Conservation (phyloP, 2,797 vertebrate genomes). For the Thripadectes ignobilis region DNA sequence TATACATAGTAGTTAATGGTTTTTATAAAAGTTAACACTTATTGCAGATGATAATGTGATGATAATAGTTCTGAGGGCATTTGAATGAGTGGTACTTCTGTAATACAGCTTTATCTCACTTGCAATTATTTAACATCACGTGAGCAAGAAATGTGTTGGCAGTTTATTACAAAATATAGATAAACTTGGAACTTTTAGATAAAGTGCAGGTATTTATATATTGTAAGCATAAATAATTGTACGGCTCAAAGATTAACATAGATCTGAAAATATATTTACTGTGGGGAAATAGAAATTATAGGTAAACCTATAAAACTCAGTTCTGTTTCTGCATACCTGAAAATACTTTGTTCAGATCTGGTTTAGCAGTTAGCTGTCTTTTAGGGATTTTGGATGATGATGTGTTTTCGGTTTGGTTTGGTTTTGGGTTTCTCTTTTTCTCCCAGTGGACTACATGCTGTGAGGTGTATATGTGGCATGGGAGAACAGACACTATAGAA, state of each 20-base stretch:
- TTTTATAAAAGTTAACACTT: not conserved
- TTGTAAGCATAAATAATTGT: not conserved
- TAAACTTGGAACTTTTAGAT: not conserved
- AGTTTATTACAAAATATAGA: not conserved
- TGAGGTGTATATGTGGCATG: not conserved
- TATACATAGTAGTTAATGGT: not conserved
- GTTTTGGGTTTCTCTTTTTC: not conserved
- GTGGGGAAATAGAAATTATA: not conserved
- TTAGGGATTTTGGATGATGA: not conserved
- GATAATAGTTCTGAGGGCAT: not conserved
- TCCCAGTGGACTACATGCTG: fast-evolving
- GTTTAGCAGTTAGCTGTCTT: not conserved
- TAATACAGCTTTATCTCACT: not conserved
- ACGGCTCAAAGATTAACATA: not conserved
- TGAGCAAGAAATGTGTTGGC: not conserved
- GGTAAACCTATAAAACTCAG: not conserved
- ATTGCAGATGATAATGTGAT: not conserved
- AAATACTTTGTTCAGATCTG: not conserved
- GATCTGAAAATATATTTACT: not conserved
- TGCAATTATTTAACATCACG: not conserved
- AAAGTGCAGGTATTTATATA: not conserved
- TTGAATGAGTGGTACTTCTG: fast-evolving
- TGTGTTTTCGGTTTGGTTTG: not conserved
- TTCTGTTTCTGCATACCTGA: not conserved
- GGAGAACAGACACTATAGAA: not conserved